phyloP scores from a whole-genome alignment of 2,113 vertebrate genomes.

The Bubalus kerabau region DNA sequence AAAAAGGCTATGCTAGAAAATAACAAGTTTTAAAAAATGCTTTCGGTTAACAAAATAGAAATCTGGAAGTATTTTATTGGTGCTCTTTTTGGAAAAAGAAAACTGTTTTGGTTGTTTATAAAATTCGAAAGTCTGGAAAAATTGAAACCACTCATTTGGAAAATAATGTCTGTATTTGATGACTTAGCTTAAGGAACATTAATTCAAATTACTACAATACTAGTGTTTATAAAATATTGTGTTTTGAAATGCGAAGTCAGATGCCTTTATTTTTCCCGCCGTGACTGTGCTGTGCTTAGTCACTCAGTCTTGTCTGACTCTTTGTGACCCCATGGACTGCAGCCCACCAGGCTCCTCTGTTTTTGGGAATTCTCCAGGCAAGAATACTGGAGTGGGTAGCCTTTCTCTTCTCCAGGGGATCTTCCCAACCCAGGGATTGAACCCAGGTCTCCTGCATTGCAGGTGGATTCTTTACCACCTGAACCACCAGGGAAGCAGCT shows the following conservation, averaged over 20 bases:
- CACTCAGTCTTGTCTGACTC: rapidly evolving
- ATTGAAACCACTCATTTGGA: background rate
- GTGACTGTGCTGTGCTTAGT: background rate
- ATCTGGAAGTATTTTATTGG: background rate
- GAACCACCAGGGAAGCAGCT: background rate
- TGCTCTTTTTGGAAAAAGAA: background rate
- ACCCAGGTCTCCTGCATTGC: background rate
- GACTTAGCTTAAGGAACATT: background rate
- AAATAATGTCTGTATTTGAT: conserved; percentile 2
- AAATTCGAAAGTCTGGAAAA: background rate
- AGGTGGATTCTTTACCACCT: background rate
- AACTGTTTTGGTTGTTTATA: background rate
- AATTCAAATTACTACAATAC: background rate
- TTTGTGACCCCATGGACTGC: rapidly evolving
- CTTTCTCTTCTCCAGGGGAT: background rate
- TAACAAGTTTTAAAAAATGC: background rate
- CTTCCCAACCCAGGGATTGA: background rate
- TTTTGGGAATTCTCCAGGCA: background rate
- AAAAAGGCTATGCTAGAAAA: background rate
- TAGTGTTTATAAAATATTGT: background rate
- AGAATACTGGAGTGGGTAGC: background rate
- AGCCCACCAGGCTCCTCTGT: background rate
- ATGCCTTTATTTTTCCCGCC: background rate
- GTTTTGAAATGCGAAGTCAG: background rate
- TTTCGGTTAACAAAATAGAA: background rate